These are phyloP conservation scores for Apamea epomidion DNA, from an alignment of 2,888 invertebrate species.

Conservation along the genomic window DNA sequence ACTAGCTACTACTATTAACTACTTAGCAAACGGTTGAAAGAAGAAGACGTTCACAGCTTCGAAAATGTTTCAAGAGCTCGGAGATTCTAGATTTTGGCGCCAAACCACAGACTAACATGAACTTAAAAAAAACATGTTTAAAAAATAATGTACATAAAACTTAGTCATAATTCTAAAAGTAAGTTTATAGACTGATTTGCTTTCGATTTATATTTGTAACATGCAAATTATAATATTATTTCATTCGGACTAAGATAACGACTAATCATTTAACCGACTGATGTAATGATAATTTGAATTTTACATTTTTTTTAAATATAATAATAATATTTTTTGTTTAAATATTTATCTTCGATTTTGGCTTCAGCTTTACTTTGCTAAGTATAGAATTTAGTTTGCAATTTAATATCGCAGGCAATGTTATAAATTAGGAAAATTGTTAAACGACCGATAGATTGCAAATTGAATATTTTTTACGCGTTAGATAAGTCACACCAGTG, in stretches of 20 bases:
- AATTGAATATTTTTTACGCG: slow-evolving; percentile 64
- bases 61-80: neutral
- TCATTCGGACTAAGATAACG: slow-evolving; percentile 74
- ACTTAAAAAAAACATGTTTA: slow-evolving; percentile 62
- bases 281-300: slow-evolving; percentile 77
- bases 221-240: slow-evolving; percentile 67
- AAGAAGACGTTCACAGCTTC: neutral
- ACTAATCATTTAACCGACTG: slow-evolving; percentile 82
- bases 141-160: slow-evolving; percentile 84
- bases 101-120: slow-evolving; percentile 64
- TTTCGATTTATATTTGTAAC: slow-evolving; percentile 78
- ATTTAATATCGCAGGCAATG: slow-evolving; percentile 70
- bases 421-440: slow-evolving; percentile 70
- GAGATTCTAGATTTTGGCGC: slow-evolving; percentile 61
- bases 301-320: slow-evolving; percentile 44
- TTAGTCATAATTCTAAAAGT: slow-evolving; percentile 83
- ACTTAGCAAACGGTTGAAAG: neutral
- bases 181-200: slow-evolving; percentile 89
- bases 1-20: neutral
- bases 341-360: slow-evolving; percentile 74
- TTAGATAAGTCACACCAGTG: slow-evolving; percentile 73
- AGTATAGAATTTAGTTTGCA: slow-evolving; percentile 71
- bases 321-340: slow-evolving; percentile 57
- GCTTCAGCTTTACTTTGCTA: slow-evolving; percentile 84
- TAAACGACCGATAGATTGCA: slow-evolving; percentile 70